These are phyloP conservation scores for Spea bombifrons DNA, from an alignment of 2,113 vertebrate genomes.

Conservation along the genomic window DNA sequence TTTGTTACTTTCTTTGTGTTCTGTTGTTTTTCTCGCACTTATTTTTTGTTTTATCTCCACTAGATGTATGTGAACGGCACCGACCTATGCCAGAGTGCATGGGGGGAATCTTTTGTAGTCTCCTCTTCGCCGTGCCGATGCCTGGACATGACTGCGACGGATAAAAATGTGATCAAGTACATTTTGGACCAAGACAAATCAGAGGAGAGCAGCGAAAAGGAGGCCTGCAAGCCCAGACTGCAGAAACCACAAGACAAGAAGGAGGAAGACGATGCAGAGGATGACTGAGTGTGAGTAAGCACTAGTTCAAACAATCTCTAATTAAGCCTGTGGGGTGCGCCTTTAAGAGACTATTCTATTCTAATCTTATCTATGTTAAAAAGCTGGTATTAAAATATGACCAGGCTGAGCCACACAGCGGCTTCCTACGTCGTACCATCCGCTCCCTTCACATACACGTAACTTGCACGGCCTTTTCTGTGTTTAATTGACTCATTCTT, in stretches of 20 bases:
- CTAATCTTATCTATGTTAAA: too few relatives aligned
- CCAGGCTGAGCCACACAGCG: too few relatives aligned
- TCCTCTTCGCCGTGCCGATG: slow-evolving; percentile 60
- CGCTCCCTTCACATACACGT: too few relatives aligned
- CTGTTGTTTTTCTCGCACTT: too few relatives aligned
- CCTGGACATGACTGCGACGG: slow-evolving; percentile 62
- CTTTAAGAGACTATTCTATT: too few relatives aligned
- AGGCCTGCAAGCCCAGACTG: slow-evolving; percentile 51
- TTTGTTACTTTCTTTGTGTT: too few relatives aligned
- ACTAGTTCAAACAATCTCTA: not conserved
- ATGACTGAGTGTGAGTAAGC: slow-evolving; percentile 6
- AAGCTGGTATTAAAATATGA: too few relatives aligned
- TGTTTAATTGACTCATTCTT: not conserved
- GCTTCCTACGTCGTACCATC: too few relatives aligned
- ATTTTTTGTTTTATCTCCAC: slow-evolving; percentile 24
- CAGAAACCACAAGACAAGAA: slow-evolving; percentile 8
- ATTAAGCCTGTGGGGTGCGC: too few relatives aligned
- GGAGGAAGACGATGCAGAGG: not conserved
- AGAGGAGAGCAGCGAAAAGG: slow-evolving; percentile 54
- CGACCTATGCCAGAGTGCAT: slow-evolving; percentile 65
- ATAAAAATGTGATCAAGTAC: slow-evolving; percentile 51
- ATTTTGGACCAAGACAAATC: slow-evolving; percentile 49
- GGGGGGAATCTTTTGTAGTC: slow-evolving; percentile 62
- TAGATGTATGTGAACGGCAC: slow-evolving; percentile 62
- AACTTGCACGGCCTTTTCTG: not conserved